These are phyloP conservation scores for Spea multiplicata DNA, from an alignment of 2,113 vertebrate species.

Conservation along the genomic window DNA sequence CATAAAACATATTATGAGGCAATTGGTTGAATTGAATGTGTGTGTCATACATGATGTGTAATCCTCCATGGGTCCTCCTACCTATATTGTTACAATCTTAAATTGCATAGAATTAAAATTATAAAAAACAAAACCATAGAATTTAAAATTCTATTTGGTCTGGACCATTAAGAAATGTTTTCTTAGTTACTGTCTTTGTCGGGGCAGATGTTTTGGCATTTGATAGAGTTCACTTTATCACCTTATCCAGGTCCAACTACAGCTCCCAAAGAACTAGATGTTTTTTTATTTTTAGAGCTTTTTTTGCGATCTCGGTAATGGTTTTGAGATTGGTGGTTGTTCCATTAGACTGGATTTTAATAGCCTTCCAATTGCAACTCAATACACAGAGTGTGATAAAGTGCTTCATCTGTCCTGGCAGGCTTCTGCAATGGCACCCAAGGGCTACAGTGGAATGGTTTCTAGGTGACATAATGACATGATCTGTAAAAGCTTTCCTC, in stretches of 20 bases:
- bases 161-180: too few species aligned
- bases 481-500: constrained; percentile 1
- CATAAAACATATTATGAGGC: too few species aligned
- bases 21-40: too few species aligned
- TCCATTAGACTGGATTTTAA: constrained; percentile 21
- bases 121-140: too few species aligned
- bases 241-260: background rate
- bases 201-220: too few species aligned
- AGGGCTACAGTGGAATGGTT: background rate
- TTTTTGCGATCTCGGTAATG: constrained; percentile 15
- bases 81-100: too few species aligned
- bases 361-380: background rate
- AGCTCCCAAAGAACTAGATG: background rate
- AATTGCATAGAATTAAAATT: too few species aligned
- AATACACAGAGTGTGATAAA: constrained; percentile 10
- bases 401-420: background rate
- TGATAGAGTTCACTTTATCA: too few species aligned
- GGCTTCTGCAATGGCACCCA: background rate
- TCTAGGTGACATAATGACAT: background rate
- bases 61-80: too few species aligned
- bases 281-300: background rate
- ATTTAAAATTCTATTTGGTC: too few species aligned
- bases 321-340: background rate
- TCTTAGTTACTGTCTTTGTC: too few species aligned
- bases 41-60: too few species aligned